Evolutionary conservation across 2,888 invertebrate species (phyloP), one percentile per base, ranked within the genome.

Genomic region (Lochmaea capreae): DNA sequence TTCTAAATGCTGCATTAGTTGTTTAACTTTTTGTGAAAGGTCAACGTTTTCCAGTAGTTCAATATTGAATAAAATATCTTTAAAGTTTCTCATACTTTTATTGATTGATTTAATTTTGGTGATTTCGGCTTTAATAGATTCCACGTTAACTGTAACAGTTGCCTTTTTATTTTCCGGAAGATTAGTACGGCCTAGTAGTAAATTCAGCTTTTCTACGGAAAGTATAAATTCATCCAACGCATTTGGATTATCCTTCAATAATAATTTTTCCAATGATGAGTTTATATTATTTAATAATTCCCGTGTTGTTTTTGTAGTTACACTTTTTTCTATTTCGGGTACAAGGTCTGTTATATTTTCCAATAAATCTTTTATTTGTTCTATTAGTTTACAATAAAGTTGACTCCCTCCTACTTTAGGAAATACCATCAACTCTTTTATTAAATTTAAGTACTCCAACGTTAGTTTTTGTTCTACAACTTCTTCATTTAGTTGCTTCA

Each of bases 401-500:
- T 43, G 57, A 58, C 18, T 42, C 1, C 11, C 54, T 57, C 54
- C 42, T 57, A 39, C 42, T 54, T 12, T 18, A 22, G 46, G 22
- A 12, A 63, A 43, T 12, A 18, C 9, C 11, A 63, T 9, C 14
- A 58, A 5, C 14, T 65, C 49, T 42, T 71, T 71, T 16, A 71
- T 14, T 10, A 49, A 57, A 16, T 71, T 26, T 14, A 71, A 9
- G 22, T 65, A 65, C 16, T 71, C 46, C 42, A 26, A 18, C 11
- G 43, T 46, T 22, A 71, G 46, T 33, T 71, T 43, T 57, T 71
- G 71, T 12, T 71, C 71, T 12, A 58, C 22, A 14, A 46, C 43
- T 65, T 71, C 71, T 10, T 71, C 71, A 9, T 65, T 71, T n/a
- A 71, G 22, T 12, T 49, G 58, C 57, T 49, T 71, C 10, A 71